A percentile compares a stretch with the other conserved stretches of the same genome.
phyloP scores from a whole-genome alignment of 2,888 invertebrate genomes.

The Merodon equestris region DNA sequence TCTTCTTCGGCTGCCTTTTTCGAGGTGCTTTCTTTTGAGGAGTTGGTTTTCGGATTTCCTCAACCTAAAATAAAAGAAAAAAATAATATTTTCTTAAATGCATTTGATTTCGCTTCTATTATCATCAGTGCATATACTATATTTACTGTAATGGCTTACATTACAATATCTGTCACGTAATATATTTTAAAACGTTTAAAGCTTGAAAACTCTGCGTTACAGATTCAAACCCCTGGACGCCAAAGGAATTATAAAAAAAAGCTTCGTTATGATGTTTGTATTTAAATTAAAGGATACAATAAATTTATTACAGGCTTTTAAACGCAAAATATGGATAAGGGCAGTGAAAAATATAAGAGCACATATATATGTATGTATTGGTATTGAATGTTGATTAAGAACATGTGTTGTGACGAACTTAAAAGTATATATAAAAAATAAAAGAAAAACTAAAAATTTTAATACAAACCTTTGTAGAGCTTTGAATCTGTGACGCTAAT shows the following conservation, averaged over 20 bases:
- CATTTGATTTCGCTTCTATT: too few relatives aligned
- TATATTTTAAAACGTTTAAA: neutral
- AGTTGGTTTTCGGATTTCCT: slow-evolving; percentile 73
- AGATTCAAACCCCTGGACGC: slow-evolving; percentile 61
- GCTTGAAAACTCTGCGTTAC: slow-evolving; percentile 50
- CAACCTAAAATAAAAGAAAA: slow-evolving; percentile 72
- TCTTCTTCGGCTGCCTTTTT: slow-evolving; percentile 78
- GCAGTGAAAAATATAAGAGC: too few relatives aligned
- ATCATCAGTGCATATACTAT: too few relatives aligned
- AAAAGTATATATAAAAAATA: slow-evolving; percentile 25
- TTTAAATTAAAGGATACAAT: too few relatives aligned
- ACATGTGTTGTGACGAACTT: too few relatives aligned
- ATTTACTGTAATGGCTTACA: too few relatives aligned
- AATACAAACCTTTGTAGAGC: slow-evolving; percentile 78
- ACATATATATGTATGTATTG: too few relatives aligned
- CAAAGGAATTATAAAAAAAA: slow-evolving; percentile 5
- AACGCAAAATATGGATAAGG: too few relatives aligned
- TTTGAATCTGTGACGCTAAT: slow-evolving; percentile 79
- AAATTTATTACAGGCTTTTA: too few relatives aligned
- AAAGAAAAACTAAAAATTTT: slow-evolving; percentile 71
- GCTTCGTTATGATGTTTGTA: too few relatives aligned
- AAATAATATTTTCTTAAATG: too few relatives aligned
- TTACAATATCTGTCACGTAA: too few relatives aligned
- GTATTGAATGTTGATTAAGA: slow-evolving; percentile 48
- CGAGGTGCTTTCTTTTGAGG: slow-evolving; percentile 76